Percentiles rank a stretch among this genome's conserved stretches.
These are phyloP conservation scores for Melitaea cinxia DNA, from an alignment of 1,140 invertebrate species.

Conservation along the genomic window DNA sequence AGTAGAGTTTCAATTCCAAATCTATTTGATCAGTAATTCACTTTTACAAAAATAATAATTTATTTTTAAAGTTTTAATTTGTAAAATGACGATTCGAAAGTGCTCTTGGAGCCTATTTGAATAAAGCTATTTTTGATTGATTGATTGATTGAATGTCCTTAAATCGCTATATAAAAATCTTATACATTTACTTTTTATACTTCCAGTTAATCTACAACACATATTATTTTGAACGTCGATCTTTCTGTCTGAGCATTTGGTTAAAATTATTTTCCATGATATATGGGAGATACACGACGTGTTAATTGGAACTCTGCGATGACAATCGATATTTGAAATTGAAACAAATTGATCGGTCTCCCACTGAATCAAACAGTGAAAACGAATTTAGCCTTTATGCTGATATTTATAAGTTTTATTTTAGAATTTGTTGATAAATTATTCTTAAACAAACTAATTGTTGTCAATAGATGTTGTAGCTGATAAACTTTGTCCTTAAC, in stretches of 20 bases:
- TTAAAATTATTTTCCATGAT: background rate
- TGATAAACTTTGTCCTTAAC: background rate
- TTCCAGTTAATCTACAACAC: background rate
- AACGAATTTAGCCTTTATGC: background rate
- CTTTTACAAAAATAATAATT: no score
- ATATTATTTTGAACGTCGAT: background rate
- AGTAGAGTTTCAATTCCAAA: no score
- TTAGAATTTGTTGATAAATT: background rate
- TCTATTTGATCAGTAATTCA: no score
- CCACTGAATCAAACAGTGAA: background rate
- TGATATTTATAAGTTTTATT: background rate
- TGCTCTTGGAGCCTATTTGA: no score
- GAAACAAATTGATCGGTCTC: constrained; percentile 19
- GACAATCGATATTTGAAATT: constrained; percentile 21
- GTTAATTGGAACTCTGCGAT: constrained; percentile 15
- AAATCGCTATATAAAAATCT: no score
- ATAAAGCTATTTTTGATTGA: no score
- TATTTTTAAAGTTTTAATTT: no score
- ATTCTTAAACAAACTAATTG: constrained; percentile 8
- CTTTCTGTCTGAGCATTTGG: background rate
- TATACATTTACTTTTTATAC: no score
- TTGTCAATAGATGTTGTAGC: constrained; percentile 7
- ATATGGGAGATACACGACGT: constrained; percentile 1
- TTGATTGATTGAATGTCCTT: no score
- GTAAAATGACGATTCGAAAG: no score